Base-by-base conservation (phyloP, 2,113 vertebrate genomes). In the Hepsetus odoe region DNA sequence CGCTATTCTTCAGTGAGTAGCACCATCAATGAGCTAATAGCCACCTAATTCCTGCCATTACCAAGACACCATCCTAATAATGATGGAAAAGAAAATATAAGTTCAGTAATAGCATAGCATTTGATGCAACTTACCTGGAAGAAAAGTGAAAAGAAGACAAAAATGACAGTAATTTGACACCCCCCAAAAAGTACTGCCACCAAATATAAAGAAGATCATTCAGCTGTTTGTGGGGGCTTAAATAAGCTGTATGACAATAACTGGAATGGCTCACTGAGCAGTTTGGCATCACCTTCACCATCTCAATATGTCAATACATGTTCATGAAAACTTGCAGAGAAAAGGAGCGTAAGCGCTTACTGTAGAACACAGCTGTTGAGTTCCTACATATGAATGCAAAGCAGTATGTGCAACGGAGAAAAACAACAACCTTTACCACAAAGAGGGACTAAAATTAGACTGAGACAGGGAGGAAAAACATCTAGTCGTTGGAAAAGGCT, bases 401-500 rank as follows among this genome's bases (percentile, higher is more conserved):
- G 46, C 78, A 72, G 74, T 66, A 56, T 18, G 32, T 65, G 44
- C 22, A 22, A 65, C 40, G 22, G 59, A 73, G 59, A 67, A 76
- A 62, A 74, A 80, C 67, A 74, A 84, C 72, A 76, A 79, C 66
- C 71, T 79, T 80, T 72, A 62, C 73, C 59, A 76, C 44, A 80
- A 76, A 64, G 56, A 77, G 49, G 3, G n/a, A 64, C 74, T 83
- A 80, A 84, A 86, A 86, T 86, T 82, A 83, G 79, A 83, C 69
- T 3, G 32, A 81, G 72, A 83, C 44, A 14, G 20, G 33, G 49
- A 33, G 66, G 32, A 44, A 59, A 38, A 53, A 49, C 55, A 80
- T 80, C 65, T 74, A 51, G 44, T 66, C 61, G 28, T 28, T 70
- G 40, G 74, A 77, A 80, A 72, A 56, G 51, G 64, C 46, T 81